Percentiles rank a stretch among this genome's conserved stretches.
These are phyloP conservation scores for Loxodonta africana DNA, from an alignment of 2,113 vertebrate species.

Conservation along the genomic window DNA sequence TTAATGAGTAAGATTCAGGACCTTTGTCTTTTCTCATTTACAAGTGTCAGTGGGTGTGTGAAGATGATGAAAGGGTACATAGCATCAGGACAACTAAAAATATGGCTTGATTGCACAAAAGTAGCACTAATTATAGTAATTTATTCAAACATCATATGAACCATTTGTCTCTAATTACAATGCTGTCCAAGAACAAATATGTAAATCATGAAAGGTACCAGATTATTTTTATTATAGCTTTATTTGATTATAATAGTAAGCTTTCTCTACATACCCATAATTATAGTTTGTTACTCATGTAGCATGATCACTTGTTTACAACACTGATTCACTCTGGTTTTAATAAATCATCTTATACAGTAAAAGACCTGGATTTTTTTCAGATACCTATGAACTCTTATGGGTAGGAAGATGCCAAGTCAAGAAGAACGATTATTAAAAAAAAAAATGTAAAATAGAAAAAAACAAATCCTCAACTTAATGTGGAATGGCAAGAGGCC, in stretches of 20 bases:
- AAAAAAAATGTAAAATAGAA: not conserved
- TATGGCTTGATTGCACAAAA: constrained; percentile 3
- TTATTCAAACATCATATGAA: constrained; percentile 67
- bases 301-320: constrained; percentile 10
- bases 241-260: constrained; percentile 61
- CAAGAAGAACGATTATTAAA: constrained; percentile 11
- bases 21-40: constrained; percentile 25
- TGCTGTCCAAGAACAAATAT: constrained; percentile 57
- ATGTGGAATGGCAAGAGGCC: too few relatives aligned
- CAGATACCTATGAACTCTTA: not conserved
- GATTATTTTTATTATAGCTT: constrained; percentile 51
- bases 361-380: constrained; percentile 16
- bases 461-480: too few relatives aligned
- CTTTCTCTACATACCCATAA: constrained; percentile 11
- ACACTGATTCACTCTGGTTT: constrained; percentile 5
- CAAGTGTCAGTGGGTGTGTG: constrained; percentile 7
- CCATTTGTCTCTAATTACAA: constrained; percentile 74
- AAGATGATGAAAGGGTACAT: constrained; percentile 46
- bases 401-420: not conserved
- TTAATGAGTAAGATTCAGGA: not conserved
- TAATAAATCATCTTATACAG: constrained; percentile 26
- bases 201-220: constrained; percentile 60
- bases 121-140: constrained; percentile 71
- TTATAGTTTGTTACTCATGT: constrained; percentile 17
- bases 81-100: constrained; percentile 56